Evolutionary conservation across 2,113 vertebrate species (phyloP), one percentile per base, ranked within the genome.

Genomic region (Austrofundulus limnaeus): DNA sequence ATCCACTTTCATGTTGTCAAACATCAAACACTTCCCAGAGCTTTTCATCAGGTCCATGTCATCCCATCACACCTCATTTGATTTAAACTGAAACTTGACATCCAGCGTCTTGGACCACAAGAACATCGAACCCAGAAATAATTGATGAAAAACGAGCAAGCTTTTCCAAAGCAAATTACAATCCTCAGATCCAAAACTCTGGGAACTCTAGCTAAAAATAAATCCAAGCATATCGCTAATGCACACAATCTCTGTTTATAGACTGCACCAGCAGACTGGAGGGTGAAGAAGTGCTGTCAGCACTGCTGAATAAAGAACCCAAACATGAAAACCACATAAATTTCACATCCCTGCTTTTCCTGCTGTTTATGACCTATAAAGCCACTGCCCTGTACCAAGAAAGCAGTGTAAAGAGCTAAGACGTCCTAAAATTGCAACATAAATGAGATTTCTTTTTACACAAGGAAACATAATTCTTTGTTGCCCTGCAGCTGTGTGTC

Each of bases 341-440:
- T 78, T 77, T 74, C 64, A 75, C 66, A 72, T 75, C 21, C 45
- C 41, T 58, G 47, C 19, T 75, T 61, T 57, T 47, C 34, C 56
- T 81, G 66, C 57, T 0, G 47, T 80, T 85, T 84, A 75, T 76
- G 70, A 77, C 58, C 77, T 69, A 78, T 67, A 83, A 80, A 75
- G 64, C 70, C 59, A 52, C 62, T 5, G 48, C 48, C 53, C 51
- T 56, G 39, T 55, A 50, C 21, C 15, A 61, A 48, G 52, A 28
- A 49, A 52, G 24, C 41, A 49, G 45, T 49, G 43, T 66, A 53
- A 55, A 77, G 72, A 12, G 47, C 31, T 45, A 24, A 21, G 39
- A 38, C 51, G 39, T 41, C 25, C 42, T 63, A 48, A 53, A 74
- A 59, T 66, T 52, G 75, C 49, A 77, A 60, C 49, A 68, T 43